Evolutionary conservation across 2,888 invertebrate species (phyloP).

Genomic region (Ophion obscuratus): DNA sequence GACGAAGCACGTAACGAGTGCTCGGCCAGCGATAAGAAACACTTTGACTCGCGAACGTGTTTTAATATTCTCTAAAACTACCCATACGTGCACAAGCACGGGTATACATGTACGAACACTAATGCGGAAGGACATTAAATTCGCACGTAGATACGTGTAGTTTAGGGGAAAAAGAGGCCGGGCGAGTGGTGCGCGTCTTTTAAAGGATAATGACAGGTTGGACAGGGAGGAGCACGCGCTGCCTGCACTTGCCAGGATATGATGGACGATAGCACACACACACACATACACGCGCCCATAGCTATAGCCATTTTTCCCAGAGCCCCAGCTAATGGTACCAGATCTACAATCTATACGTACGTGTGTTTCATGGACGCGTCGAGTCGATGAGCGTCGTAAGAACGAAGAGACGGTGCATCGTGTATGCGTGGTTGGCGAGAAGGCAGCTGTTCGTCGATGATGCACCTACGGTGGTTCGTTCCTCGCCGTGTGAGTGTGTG

Average conservation of each 20-base stretch:
- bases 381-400: slow-evolving; percentile 41
- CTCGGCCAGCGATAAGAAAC: slow-evolving; percentile 56
- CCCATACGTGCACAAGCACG: neutral
- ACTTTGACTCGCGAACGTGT: slow-evolving; percentile 40
- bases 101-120: neutral
- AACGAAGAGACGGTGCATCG: slow-evolving; percentile 53
- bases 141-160: neutral
- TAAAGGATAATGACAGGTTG: slow-evolving; percentile 77
- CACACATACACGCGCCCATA: slow-evolving; percentile 27
- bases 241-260: slow-evolving; percentile 67
- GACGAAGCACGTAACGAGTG: slow-evolving; percentile 54
- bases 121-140: neutral
- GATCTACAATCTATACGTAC: slow-evolving; percentile 26
- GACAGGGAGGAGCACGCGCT: slow-evolving; percentile 74
- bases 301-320: slow-evolving; percentile 34
- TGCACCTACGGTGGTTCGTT: slow-evolving; percentile 20
- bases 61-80: slow-evolving; percentile 4
- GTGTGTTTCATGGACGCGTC: slow-evolving; percentile 34
- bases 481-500: neutral
- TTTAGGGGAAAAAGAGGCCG: slow-evolving; percentile 18
- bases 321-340: slow-evolving; percentile 40
- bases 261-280: slow-evolving; percentile 61
- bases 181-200: slow-evolving; percentile 60
- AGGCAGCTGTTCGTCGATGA: slow-evolving; percentile 77
- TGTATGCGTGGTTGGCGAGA: slow-evolving; percentile 59